Evolutionary conservation across 2,113 vertebrate genomes (phyloP).

Genomic region (Isurus oxyrinchus): DNA sequence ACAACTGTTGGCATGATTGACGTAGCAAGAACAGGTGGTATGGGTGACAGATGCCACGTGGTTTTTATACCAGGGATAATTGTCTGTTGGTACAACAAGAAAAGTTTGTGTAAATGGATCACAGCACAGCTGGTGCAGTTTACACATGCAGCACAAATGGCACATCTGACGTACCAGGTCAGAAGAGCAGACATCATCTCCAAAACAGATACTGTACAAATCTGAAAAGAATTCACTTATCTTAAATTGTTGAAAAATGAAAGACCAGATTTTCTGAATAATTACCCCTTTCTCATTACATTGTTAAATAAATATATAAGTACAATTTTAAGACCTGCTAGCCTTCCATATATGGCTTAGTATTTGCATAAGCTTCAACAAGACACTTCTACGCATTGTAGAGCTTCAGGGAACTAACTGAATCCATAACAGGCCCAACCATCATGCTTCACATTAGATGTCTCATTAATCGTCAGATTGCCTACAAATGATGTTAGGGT

Average conservation of each 20-base stretch:
- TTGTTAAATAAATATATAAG: not conserved
- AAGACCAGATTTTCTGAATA: not conserved
- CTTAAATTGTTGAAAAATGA: not conserved
- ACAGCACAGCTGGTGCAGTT: not conserved
- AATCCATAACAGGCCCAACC: not conserved
- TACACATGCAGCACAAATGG: not conserved
- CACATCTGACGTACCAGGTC: not conserved
- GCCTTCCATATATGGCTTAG: not conserved
- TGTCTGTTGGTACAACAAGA: not conserved
- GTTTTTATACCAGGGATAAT: not conserved
- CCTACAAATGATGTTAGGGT: not conserved
- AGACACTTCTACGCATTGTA: not conserved
- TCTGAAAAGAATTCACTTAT: not conserved
- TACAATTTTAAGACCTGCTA: not conserved
- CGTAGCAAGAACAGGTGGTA: not conserved
- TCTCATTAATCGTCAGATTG: not conserved
- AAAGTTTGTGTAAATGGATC: not conserved
- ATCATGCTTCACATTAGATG: not conserved
- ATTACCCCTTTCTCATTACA: not conserved
- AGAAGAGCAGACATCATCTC: not conserved
- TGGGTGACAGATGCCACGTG: not conserved
- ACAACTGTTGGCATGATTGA: not conserved
- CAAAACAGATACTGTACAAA: not conserved
- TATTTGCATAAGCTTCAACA: not conserved
- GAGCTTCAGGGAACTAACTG: not conserved